Evolutionary conservation across 2,113 vertebrate species (phyloP).

Genomic region (Seriola quinqueradiata): DNA sequence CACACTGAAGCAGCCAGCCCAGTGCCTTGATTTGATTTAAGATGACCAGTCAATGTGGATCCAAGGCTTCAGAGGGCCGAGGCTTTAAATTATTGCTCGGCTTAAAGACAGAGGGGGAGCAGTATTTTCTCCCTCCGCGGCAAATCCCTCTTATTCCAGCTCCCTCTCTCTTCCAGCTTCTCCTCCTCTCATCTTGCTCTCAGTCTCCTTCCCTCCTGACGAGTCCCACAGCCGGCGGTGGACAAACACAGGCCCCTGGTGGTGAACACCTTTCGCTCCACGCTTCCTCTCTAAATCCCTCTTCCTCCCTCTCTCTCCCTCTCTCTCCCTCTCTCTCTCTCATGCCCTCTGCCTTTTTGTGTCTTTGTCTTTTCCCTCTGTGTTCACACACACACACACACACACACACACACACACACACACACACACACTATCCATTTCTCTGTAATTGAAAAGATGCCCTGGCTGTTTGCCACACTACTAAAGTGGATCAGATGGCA

Average conservation of each 20-base stretch:
- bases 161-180: slow-evolving; percentile 1
- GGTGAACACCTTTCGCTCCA: slow-evolving; percentile 24
- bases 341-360: slow-evolving; percentile 20
- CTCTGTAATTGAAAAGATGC: slow-evolving; percentile 82
- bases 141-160: slow-evolving; percentile 59
- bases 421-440: slow-evolving; percentile 74
- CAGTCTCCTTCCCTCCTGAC: slow-evolving; percentile 35
- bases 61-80: slow-evolving; percentile 74
- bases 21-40: slow-evolving; percentile 84
- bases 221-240: slow-evolving; percentile 15
- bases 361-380: slow-evolving; percentile 52
- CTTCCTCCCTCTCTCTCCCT: background rate
- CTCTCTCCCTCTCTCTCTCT: background rate
- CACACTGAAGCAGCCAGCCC: slow-evolving; percentile 36
- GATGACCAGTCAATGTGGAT: slow-evolving; percentile 83
- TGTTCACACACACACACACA: slow-evolving; percentile 15
- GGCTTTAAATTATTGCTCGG: slow-evolving; percentile 83
- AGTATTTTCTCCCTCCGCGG: slow-evolving; percentile 62
- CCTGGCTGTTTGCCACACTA: slow-evolving; percentile 81
- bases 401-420: slow-evolving; percentile 47
- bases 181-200: slow-evolving; percentile 39
- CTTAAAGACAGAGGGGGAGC: slow-evolving; percentile 73
- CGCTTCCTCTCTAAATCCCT: slow-evolving; percentile 23
- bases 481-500: slow-evolving; percentile 83
- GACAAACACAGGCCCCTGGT: slow-evolving; percentile 23